Evolutionary conservation across 2,888 invertebrate genomes (phyloP).

Genomic region (Tachina grossa): DNA sequence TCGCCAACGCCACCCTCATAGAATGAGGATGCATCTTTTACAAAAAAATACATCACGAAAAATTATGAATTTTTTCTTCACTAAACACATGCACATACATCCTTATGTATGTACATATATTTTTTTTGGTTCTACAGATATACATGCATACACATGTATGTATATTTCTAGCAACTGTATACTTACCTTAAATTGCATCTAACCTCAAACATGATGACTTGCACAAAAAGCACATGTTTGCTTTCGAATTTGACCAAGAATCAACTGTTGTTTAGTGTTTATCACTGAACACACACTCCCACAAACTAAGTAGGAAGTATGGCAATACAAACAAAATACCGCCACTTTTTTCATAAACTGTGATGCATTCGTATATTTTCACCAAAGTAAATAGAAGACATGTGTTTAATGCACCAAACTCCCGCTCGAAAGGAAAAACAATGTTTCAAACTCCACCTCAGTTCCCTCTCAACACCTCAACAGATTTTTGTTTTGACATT

Average conservation of each 20-base stretch:
- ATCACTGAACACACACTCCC: constrained; percentile 38
- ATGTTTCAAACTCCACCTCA: constrained; percentile 58
- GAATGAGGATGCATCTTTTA: too few relatives aligned
- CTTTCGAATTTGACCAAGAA: background rate
- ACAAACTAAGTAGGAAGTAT: constrained; percentile 8
- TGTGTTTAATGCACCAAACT: constrained; percentile 56
- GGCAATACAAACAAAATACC: constrained; percentile 35
- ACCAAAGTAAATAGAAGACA: constrained; percentile 60
- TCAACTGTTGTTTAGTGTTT: constrained; percentile 58
- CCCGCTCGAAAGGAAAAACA: constrained; percentile 66
- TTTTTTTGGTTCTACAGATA: too few relatives aligned
- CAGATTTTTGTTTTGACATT: constrained; percentile 67
- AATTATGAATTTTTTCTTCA: too few relatives aligned
- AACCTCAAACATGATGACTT: constrained; percentile 62
- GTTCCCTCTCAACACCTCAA: constrained; percentile 50
- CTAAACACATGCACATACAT: too few relatives aligned
- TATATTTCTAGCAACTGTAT: too few relatives aligned
- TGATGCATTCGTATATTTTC: constrained; percentile 32
- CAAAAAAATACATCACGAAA: too few relatives aligned
- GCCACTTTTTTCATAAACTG: constrained; percentile 22
- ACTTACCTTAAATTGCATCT: constrained; percentile 7
- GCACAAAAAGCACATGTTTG: constrained; percentile 57
- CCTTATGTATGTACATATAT: too few relatives aligned
- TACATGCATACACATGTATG: too few relatives aligned
- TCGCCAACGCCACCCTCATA: too few relatives aligned